Base-by-base conservation (phyloP, 2,797 vertebrate species). In the Acrossocheilus wenchowensis region DNA sequence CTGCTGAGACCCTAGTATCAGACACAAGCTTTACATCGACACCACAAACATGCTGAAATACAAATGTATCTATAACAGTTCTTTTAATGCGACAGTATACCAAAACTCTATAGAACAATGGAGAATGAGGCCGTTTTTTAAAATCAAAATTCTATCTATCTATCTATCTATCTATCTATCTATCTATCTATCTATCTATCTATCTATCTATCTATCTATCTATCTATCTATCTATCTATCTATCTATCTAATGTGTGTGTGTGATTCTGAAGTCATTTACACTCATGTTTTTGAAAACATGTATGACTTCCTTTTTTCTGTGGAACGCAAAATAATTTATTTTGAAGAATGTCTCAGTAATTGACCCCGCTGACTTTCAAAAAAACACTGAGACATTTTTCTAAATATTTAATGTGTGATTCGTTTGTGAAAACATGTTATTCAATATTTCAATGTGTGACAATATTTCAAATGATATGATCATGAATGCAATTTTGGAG, bases 1-100 rank as follows among this genome's bases (percentile, higher is more conserved):
- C 91, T 9, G 90, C 72, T 88, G 93, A 84, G 92, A 90, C 83
- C 86, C 86, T 86, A 89, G 85, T 85, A 86, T 66, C 66, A 88
- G 78, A 84, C 73, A 90, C 86, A 92, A 71, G 89, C 91, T 71
- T 71, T 90, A 77, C 5, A 92, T 91, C 90, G 88, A 90, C 88
- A 87, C 73, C 79, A 88, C 64, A 86, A 69, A 74, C 75, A 85
- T 88, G 87, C 72, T 57, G 83, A 82, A 90, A 57, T 54, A 77
- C 57, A 81, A 62, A 57, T 14, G 23, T 60, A 68, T 66, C 30
- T 52, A 23, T 39, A 21, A 54, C 5, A 41, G 3, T 82, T n/a
- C 14, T 52, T 52, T 54, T 78, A 57, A 69, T 23, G 11, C 12
- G 17, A 30, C n/a, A 60, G 43, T n/a, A 30, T 36, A 71, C 14